Percentiles rank a stretch among this genome's conserved stretches.
Conservation (phyloP, 2,797 vertebrate genomes). For the Darevskia mixta region DNA sequence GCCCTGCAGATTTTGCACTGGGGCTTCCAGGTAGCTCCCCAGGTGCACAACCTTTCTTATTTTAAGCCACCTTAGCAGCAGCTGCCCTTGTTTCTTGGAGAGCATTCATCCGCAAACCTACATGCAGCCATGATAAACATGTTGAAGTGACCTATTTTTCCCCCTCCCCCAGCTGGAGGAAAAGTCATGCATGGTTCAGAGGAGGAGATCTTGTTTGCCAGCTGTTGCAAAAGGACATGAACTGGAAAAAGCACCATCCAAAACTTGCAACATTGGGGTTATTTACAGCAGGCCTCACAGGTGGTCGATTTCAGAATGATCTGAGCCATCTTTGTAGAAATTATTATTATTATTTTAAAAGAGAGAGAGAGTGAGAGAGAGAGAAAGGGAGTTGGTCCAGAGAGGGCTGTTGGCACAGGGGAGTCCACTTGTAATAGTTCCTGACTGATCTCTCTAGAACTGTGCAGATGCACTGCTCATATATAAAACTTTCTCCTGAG, state of each 20-base stretch:
- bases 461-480: too few species aligned
- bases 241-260: slow-evolving; percentile 16
- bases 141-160: slow-evolving; percentile 62
- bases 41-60: background rate
- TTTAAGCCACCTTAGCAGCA: background rate
- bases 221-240: slow-evolving; percentile 32
- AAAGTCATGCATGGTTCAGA: background rate
- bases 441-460: too few species aligned
- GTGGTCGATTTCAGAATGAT: slow-evolving; percentile 63
- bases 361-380: slow-evolving; percentile 42
- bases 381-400: slow-evolving; percentile 42
- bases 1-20: background rate
- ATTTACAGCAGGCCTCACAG: slow-evolving; percentile 62
- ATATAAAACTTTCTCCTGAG: too few species aligned
- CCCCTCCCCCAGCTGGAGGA: slow-evolving; percentile 37
- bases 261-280: slow-evolving; percentile 52
- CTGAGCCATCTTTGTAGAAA: slow-evolving; percentile 56
- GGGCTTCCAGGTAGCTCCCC: background rate
- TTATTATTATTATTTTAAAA: background rate
- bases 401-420: background rate
- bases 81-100: background rate
- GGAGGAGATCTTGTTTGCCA: slow-evolving; percentile 34
- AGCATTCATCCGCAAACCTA: background rate
- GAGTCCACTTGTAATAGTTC: too few species aligned
- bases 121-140: background rate